Base-by-base conservation (phyloP, 2,113 vertebrate species). In the Chloebia gouldiae region DNA sequence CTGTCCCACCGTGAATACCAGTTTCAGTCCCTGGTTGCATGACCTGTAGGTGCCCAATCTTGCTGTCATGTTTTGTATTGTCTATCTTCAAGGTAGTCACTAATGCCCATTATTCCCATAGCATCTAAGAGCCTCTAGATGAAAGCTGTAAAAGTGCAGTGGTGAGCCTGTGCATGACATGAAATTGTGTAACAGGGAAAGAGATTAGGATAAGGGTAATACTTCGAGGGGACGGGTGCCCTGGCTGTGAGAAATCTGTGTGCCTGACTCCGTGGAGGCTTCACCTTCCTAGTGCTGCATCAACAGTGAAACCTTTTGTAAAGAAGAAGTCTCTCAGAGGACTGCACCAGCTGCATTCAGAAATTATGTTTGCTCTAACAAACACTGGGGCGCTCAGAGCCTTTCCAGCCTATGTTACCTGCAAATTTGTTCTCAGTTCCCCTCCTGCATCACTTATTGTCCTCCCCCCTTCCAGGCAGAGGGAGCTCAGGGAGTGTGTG, bases 21-120 rank as follows among this genome's bases (percentile, higher is more conserved):
- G 94, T 94, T 84, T 83, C 93, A 81, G 82, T 94, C 88, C 76
- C 88, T 0, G 1, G 72, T 61, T 93, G 56, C 0, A 9, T 96
- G 96, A 96, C 93, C 96, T 93, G 88, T 68, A 94, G 90, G 88
- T 90, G 88, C 82, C 72, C 1, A 18, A 17, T 88, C 86, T 78
- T 68, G 49, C 93, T 96, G 92, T 94, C 82, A 83, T 84, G 90
- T 96, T 94, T 96, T 96, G 79, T 96, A 42, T 83, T 86, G 54
- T 47, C 82, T 88, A 0, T 78, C 76, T 93, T 95, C 91, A 81
- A 92, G 72, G 82, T 66, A 90, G 82, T 88, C 76, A 88, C 71
- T 94, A 85, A 81, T 96, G 92, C 72, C 92, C 76, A 86, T 95
- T 86, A 86, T 95, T 86, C 88, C 76, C 53, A 15, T 16, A 92